Conservation (phyloP, 2,113 vertebrate species). For the Alethe diademata region DNA sequence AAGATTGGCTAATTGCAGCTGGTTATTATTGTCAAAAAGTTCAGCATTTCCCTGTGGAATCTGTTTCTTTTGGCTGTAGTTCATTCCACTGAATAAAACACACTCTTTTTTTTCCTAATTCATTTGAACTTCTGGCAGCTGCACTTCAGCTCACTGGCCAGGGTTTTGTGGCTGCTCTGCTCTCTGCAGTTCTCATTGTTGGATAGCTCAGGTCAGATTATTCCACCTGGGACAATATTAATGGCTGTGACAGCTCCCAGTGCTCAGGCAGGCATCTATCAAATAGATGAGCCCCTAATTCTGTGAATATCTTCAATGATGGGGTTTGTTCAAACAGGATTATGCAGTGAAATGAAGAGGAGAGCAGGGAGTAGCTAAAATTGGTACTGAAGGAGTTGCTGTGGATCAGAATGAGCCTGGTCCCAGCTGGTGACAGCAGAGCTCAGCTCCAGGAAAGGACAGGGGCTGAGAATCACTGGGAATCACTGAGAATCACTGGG, state of each 20-base stretch:
- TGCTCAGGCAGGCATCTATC: neutral
- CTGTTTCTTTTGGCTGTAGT: neutral
- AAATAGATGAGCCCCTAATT: neutral
- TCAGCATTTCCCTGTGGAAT: conserved; percentile 20
- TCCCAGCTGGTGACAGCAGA: neutral
- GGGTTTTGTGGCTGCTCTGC: neutral
- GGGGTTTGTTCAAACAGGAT: neutral
- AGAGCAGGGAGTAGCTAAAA: neutral
- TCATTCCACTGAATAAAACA: neutral
- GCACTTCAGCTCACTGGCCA: neutral
- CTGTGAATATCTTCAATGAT: neutral
- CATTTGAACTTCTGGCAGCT: conserved; percentile 41
- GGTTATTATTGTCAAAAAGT: neutral
- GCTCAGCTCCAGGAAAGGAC: neutral
- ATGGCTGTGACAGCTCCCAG: conserved; percentile 34
- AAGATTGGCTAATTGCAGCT: neutral
- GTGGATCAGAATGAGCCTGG: neutral
- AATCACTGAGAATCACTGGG: too few relatives aligned
- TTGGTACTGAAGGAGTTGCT: neutral
- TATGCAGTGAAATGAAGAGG: neutral
- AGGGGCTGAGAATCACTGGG: neutral
- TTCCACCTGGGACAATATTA: conserved; percentile 11
- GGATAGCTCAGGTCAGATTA: conserved; percentile 14
- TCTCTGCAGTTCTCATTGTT: conserved; percentile 8
- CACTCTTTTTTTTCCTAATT: neutral